A percentile compares a stretch with the other conserved stretches of the same genome.
These are phyloP conservation scores for Dryococelus australis DNA, from an alignment of 2,888 invertebrate species.

Conservation along the genomic window DNA sequence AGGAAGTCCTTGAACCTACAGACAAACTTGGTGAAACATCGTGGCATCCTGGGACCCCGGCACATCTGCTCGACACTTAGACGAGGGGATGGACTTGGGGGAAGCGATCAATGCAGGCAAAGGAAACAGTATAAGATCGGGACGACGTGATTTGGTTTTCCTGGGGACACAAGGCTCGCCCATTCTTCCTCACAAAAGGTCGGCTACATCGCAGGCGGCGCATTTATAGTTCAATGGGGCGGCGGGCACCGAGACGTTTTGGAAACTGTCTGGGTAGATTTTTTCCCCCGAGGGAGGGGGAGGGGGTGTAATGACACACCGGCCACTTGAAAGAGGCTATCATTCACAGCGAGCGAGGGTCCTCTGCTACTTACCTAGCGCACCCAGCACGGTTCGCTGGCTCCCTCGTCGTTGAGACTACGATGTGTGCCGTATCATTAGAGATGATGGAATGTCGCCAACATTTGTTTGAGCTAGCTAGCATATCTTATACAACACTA, in stretches of 20 bases:
- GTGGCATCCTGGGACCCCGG: no score
- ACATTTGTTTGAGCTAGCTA: no score
- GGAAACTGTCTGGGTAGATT: not conserved
- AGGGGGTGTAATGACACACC: slow-evolving; percentile 19
- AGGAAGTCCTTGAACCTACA: no score
- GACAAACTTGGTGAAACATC: no score
- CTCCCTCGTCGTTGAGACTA: no score
- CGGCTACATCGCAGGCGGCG: not conserved
- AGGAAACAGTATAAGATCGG: not conserved
- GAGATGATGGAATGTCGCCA: no score
- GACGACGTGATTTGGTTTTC: not conserved
- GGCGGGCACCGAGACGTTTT: not conserved
- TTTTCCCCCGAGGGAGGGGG: not conserved
- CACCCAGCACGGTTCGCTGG: no score
- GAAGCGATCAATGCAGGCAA: not conserved
- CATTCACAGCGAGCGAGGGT: not conserved
- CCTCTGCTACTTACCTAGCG: not conserved
- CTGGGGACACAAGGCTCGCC: not conserved
- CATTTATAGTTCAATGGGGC: not conserved
- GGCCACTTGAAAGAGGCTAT: slow-evolving; percentile 11
- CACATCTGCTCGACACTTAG: no score
- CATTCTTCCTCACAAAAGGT: not conserved
- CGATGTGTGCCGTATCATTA: no score
- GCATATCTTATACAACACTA: no score
- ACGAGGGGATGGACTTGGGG: not conserved